Percentiles rank a stretch among this genome's conserved stretches.
Evolutionary conservation across 37 sponge, comb jelly and placozoan genomes (phyloP).

Genomic region (Cladorhizidae sp.): DNA sequence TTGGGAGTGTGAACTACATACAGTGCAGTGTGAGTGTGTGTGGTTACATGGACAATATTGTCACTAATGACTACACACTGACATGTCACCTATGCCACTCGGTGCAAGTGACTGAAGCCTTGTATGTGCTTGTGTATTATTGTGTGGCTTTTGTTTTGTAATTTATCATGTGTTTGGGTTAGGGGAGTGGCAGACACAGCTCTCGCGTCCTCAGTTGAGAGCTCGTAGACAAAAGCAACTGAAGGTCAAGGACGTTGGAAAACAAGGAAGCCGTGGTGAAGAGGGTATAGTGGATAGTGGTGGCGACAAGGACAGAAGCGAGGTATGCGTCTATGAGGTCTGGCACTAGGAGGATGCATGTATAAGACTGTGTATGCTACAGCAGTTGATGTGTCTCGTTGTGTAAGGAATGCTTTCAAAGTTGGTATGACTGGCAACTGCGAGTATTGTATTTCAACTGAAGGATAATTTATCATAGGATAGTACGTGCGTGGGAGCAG

Average conservation of each 20-base stretch:
- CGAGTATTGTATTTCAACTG: too few relatives aligned
- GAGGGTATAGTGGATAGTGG: not conserved
- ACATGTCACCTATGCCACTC: not conserved
- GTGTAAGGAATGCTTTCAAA: too few relatives aligned
- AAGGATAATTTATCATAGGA: too few relatives aligned
- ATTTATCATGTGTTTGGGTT: not conserved
- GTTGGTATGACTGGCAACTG: too few relatives aligned
- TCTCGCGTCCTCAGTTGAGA: conserved; percentile 47
- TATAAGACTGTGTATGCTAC: not conserved
- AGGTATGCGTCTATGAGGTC: not conserved
- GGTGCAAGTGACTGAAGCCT: too few relatives aligned
- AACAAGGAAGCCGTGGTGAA: not conserved
- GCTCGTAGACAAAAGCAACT: conserved; percentile 12
- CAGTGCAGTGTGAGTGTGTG: too few relatives aligned
- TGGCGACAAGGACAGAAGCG: not conserved
- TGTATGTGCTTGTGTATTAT: too few relatives aligned
- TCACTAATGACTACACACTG: too few relatives aligned
- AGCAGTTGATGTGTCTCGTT: too few relatives aligned
- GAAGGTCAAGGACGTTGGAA: not conserved
- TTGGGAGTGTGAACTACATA: too few relatives aligned
- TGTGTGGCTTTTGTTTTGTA: too few relatives aligned
- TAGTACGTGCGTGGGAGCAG: too few relatives aligned
- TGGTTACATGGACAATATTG: not conserved
- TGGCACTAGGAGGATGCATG: not conserved
- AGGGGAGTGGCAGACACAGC: conserved; percentile 55